A percentile compares a stretch with the other conserved stretches of the same genome.
phyloP scores from a whole-genome alignment of 2,888 invertebrate genomes.

The Erannis defoliaria region DNA sequence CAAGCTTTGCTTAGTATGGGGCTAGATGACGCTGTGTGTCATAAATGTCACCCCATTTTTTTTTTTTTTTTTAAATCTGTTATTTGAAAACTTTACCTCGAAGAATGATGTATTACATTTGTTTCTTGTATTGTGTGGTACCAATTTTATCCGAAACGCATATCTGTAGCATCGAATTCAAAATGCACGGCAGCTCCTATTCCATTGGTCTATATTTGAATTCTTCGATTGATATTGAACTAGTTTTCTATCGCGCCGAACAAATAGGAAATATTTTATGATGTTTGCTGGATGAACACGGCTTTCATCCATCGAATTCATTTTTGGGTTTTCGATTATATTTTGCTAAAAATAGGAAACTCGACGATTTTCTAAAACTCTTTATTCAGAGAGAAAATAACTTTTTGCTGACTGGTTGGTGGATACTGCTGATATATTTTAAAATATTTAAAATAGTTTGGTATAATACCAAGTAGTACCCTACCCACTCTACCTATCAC shows the following conservation, averaged over 20 bases:
- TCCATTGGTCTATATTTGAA: slow-evolving; percentile 35
- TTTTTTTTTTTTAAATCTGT: too few species aligned
- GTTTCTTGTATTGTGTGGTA: too few species aligned
- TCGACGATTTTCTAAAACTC: background rate
- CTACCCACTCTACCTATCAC: too few species aligned
- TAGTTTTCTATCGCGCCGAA: slow-evolving; percentile 37
- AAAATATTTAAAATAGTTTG: too few species aligned
- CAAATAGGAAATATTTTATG: slow-evolving; percentile 41
- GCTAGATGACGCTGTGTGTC: too few species aligned
- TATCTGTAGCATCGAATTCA: background rate
- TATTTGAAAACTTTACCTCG: too few species aligned
- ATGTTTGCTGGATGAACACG: slow-evolving; percentile 33
- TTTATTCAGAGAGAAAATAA: background rate
- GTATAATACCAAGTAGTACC: too few species aligned
- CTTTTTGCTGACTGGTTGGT: background rate
- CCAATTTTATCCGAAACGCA: too few species aligned
- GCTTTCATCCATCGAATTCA: slow-evolving; percentile 20
- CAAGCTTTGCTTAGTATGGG: too few species aligned
- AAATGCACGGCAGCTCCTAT: slow-evolving; percentile 9
- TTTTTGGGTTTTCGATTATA: slow-evolving; percentile 24
- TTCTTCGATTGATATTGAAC: slow-evolving; percentile 40
- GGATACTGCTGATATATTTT: background rate
- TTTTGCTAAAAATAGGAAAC: slow-evolving; percentile 12
- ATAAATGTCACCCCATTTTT: too few species aligned
- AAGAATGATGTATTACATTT: too few species aligned